A percentile compares a stretch with the other conserved stretches of the same genome.
These are phyloP conservation scores for Scaptodrosophila latifasciaeformis DNA, from an alignment of 2,888 invertebrate species.

Conservation along the genomic window DNA sequence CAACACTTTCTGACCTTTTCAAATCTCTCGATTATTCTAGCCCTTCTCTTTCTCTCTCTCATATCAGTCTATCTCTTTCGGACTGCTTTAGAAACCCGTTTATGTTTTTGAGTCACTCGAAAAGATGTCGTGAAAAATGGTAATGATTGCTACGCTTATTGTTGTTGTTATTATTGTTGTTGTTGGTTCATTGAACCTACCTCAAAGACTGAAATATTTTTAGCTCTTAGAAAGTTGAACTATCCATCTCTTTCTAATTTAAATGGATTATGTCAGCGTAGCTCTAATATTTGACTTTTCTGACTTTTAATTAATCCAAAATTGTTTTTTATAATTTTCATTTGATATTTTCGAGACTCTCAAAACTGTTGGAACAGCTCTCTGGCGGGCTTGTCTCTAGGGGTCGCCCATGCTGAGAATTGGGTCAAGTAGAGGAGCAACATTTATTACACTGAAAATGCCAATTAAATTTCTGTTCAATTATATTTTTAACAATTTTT, in stretches of 20 bases:
- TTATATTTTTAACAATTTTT: conserved; percentile 30
- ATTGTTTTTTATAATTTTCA: no score
- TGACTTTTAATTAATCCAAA: no score
- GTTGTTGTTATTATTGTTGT: conserved; percentile 8
- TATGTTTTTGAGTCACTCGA: conserved; percentile 13
- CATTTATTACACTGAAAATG: conserved; percentile 55
- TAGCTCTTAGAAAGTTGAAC: no score
- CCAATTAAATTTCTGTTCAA: conserved; percentile 54
- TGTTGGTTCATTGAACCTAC: conserved; percentile 16
- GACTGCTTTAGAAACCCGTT: no score
- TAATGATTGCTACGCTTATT: conserved; percentile 5
- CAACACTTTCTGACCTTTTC: conserved; percentile 12
- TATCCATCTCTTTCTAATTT: no score
- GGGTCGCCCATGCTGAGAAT: conserved; percentile 37
- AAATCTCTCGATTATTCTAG: conserved; percentile 16
- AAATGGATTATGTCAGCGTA: no score
- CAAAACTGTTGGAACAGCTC: no score
- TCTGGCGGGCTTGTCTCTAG: no score
- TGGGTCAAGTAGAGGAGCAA: conserved; percentile 62
- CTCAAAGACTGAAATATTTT: no score
- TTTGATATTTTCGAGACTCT: no score
- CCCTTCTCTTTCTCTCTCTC: conserved; percentile 1
- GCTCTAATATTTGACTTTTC: no score
- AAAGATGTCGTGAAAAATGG: conserved; percentile 3
- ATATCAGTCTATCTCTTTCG: not conserved